Evolutionary conservation across 2,888 invertebrate genomes (phyloP).

Genomic region (Rhagium mordax): DNA sequence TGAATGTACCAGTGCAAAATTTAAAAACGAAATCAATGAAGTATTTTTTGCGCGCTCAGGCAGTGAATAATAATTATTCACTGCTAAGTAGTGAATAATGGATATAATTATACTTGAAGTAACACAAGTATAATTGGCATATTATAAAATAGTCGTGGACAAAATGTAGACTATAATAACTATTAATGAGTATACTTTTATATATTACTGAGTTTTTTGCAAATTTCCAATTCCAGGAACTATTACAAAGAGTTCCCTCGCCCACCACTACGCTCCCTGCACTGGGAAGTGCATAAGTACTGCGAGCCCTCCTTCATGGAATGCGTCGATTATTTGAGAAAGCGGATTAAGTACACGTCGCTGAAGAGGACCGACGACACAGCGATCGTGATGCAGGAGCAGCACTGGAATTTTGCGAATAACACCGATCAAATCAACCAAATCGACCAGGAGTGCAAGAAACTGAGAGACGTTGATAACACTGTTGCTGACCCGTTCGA

Average conservation of each 20-base stretch:
- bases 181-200: no score
- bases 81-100: no score
- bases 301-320: conserved; percentile 72
- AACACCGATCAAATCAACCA: conserved; percentile 66
- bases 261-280: conserved; percentile 73
- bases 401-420: conserved; percentile 68
- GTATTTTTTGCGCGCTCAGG: no score
- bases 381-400: conserved; percentile 69
- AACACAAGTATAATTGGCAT: no score
- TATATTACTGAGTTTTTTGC: no score
- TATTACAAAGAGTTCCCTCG: conserved; percentile 72
- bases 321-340: conserved; percentile 74
- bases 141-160: no score
- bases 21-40: no score
- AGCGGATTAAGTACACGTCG: conserved; percentile 63
- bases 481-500: conserved; percentile 72
- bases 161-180: no score
- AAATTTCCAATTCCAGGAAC: conserved; percentile 41
- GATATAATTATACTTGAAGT: no score
- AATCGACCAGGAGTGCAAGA: conserved; percentile 72
- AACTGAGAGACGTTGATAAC: conserved; percentile 69
- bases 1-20: no score
- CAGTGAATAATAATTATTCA: no score
- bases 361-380: conserved; percentile 71
- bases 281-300: conserved; percentile 76